Evolutionary conservation across 2,888 invertebrate species (phyloP).

Genomic region (Ormyrus nitidulus): DNA sequence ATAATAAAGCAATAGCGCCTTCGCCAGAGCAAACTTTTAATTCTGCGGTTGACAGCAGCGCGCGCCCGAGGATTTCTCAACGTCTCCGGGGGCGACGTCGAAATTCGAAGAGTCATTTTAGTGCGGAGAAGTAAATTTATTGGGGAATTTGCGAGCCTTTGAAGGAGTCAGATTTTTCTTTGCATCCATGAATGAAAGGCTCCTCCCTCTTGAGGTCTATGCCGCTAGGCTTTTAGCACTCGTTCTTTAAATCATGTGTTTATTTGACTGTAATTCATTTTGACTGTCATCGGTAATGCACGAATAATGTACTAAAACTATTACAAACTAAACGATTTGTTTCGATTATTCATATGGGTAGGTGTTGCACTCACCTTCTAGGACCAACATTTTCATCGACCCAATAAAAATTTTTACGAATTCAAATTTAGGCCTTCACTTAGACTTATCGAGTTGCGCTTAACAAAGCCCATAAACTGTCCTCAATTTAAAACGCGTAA

Average conservation of each 20-base stretch:
- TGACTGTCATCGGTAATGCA: no score
- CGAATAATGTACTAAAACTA: no score
- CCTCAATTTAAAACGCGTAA: no score
- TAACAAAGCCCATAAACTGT: no score
- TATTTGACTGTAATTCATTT: no score
- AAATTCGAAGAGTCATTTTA: not conserved
- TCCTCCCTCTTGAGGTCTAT: not conserved
- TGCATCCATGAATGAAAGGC: not conserved
- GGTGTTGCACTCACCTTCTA: no score
- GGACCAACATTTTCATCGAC: no score
- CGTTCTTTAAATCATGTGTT: not conserved
- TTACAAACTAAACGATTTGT: no score
- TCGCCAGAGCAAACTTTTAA: slow-evolving; percentile 18
- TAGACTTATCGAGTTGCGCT: no score
- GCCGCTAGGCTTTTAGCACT: not conserved
- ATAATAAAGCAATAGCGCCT: not conserved
- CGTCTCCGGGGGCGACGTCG: not conserved
- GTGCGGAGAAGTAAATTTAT: not conserved
- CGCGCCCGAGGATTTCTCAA: slow-evolving; percentile 10
- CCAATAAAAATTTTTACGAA: no score
- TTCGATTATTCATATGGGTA: no score
- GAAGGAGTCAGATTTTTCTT: not conserved
- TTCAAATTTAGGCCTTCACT: no score
- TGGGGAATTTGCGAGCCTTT: not conserved
- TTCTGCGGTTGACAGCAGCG: not conserved